Conservation (phyloP, 92 coral and sea anemone genomes). For the Porites cylindrica region DNA sequence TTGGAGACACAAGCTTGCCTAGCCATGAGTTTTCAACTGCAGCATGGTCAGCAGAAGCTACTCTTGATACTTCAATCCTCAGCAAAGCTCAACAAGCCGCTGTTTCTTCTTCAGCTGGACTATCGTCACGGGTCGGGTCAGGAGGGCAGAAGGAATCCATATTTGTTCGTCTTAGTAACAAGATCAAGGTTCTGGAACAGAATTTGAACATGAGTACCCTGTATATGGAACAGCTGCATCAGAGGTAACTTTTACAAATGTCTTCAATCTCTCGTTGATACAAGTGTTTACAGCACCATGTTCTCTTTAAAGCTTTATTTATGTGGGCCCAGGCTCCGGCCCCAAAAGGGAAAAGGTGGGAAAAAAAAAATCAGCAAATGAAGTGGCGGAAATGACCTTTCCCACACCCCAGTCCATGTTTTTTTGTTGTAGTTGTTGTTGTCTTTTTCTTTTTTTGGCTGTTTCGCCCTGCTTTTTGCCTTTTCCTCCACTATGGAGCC, state of each 20-base stretch:
- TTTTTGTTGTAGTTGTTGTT: too few species aligned
- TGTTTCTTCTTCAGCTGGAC: constrained; percentile 36
- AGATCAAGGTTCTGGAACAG: constrained; percentile 96
- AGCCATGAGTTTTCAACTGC: background rate
- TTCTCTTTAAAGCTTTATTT: too few species aligned
- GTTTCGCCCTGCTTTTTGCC: too few species aligned
- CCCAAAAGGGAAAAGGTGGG: too few species aligned
- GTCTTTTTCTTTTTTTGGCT: too few species aligned
- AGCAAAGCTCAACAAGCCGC: constrained; percentile 61
- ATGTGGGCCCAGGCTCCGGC: too few species aligned
- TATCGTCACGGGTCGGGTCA: constrained; percentile 64
- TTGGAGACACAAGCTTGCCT: constrained; percentile 10
- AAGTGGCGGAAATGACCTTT: too few species aligned
- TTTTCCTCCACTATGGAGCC: too few species aligned
- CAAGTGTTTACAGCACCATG: too few species aligned
- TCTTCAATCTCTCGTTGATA: background rate
- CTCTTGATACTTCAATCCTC: constrained; percentile 36
- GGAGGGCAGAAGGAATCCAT: constrained; percentile 95
- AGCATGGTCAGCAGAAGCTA: constrained; percentile 15
- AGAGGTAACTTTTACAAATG: constrained; percentile 64
- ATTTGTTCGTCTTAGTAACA: constrained; percentile 96
- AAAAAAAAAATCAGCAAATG: too few species aligned
- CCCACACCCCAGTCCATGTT: too few species aligned
- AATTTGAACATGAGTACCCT: constrained; percentile 93
- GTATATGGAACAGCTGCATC: constrained; percentile 95